Evolutionary conservation across 2,797 vertebrate genomes (phyloP).

Genomic region (Acridotheres tristis): DNA sequence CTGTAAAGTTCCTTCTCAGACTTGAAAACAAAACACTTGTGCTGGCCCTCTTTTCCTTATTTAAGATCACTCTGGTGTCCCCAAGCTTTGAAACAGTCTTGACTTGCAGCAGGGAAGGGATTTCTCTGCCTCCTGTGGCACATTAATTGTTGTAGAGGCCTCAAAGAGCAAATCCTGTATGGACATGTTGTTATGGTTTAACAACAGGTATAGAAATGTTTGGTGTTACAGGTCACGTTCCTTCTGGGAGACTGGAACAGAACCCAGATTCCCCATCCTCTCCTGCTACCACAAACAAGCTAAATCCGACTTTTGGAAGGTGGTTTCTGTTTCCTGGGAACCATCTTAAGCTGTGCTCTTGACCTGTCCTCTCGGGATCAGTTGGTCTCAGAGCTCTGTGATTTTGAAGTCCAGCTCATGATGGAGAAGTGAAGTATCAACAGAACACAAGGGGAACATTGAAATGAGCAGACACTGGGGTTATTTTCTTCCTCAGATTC

Average conservation of each 20-base stretch:
- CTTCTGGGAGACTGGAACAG: neutral
- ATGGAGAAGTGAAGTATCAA: neutral
- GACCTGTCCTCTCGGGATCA: neutral
- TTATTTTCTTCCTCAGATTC: neutral
- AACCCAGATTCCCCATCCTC: neutral
- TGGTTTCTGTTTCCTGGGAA: neutral
- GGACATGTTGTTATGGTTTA: neutral
- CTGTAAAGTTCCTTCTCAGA: neutral
- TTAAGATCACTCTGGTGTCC: neutral
- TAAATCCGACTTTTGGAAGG: neutral
- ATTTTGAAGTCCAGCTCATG: neutral
- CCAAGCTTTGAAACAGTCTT: neutral
- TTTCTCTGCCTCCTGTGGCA: neutral
- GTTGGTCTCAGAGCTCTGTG: neutral
- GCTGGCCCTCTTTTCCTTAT: neutral
- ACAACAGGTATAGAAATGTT: neutral
- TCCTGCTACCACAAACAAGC: neutral
- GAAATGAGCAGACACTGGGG: neutral
- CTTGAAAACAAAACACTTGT: neutral
- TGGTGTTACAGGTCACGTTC: fast-evolving
- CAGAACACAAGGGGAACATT: neutral
- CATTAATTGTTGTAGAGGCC: neutral
- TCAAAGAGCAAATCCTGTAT: neutral
- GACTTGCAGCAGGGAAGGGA: neutral
- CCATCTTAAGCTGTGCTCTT: neutral